Evolutionary conservation across 2,888 invertebrate species (phyloP).

Genomic region (Bellardia pandia): DNA sequence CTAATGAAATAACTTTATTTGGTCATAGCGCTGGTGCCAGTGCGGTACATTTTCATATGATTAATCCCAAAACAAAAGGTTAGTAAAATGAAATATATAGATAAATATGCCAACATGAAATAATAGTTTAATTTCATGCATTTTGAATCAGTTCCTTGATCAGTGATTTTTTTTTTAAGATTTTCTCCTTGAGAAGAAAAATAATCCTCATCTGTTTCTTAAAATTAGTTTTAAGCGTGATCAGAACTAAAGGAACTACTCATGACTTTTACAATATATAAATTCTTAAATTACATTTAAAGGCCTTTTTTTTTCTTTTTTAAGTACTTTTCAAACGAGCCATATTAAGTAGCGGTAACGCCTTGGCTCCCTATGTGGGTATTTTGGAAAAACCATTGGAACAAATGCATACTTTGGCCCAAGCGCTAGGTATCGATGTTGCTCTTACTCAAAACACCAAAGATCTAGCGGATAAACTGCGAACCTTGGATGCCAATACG

Average conservation of each 20-base stretch:
- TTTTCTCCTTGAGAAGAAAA: no score
- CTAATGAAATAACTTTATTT: slow-evolving; percentile 83
- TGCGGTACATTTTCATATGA: slow-evolving; percentile 84
- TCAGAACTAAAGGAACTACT: no score
- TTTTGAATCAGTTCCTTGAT: no score
- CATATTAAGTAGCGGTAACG: slow-evolving; percentile 84
- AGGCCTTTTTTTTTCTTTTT: neutral
- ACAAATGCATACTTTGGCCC: slow-evolving; percentile 80
- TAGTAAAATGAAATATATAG: neutral
- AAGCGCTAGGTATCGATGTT: slow-evolving; percentile 80
- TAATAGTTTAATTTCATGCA: no score
- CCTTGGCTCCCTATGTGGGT: slow-evolving; percentile 78
- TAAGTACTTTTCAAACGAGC: slow-evolving; percentile 83
- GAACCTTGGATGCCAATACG: slow-evolving; percentile 79
- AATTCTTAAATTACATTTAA: neutral
- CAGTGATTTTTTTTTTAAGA: neutral
- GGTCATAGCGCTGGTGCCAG: slow-evolving; percentile 84
- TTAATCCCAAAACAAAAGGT: slow-evolving; percentile 84
- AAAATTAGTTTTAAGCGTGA: neutral
- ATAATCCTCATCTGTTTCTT: no score
- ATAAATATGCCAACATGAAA: no score
- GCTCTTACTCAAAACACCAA: slow-evolving; percentile 74
- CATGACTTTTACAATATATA: no score
- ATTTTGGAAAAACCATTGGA: slow-evolving; percentile 75
- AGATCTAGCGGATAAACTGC: slow-evolving; percentile 82